Percentiles rank a stretch among this genome's conserved stretches.
Conservation (phyloP, 2,888 invertebrate species). For the Orthonychiurus folsomi region DNA sequence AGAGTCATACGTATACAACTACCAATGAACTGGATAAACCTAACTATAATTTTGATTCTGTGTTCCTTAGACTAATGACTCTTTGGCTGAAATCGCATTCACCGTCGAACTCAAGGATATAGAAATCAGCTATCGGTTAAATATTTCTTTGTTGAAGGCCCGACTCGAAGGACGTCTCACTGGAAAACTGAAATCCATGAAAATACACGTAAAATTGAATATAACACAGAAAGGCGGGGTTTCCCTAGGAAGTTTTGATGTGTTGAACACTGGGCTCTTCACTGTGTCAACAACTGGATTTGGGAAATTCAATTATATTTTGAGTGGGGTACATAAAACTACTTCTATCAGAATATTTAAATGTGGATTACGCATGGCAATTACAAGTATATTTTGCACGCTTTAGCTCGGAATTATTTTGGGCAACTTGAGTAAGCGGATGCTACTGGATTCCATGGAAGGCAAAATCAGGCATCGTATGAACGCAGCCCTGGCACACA, state of each 20-base stretch:
- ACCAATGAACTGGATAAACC: no score
- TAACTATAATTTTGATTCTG: background rate
- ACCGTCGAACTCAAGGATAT: background rate
- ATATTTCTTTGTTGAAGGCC: background rate
- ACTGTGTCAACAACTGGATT: background rate
- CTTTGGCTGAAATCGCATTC: background rate
- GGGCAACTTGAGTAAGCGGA: conserved; percentile 1
- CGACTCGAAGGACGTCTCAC: background rate
- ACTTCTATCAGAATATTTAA: background rate
- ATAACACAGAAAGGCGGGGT: background rate
- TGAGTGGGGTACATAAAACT: background rate
- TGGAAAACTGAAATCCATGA: background rate
- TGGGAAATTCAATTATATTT: background rate
- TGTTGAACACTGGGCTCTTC: background rate
- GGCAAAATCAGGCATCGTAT: background rate
- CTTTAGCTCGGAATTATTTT: background rate
- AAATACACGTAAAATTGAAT: background rate
- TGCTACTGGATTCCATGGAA: background rate
- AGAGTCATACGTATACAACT: no score
- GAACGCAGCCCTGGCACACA: background rate
- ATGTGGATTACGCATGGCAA: background rate
- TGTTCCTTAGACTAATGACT: background rate
- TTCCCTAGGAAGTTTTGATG: background rate
- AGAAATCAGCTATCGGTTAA: background rate
- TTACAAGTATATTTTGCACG: background rate